Evolutionary conservation across 2,888 invertebrate genomes (phyloP).

Genomic region (Nephrotoma appendiculata): DNA sequence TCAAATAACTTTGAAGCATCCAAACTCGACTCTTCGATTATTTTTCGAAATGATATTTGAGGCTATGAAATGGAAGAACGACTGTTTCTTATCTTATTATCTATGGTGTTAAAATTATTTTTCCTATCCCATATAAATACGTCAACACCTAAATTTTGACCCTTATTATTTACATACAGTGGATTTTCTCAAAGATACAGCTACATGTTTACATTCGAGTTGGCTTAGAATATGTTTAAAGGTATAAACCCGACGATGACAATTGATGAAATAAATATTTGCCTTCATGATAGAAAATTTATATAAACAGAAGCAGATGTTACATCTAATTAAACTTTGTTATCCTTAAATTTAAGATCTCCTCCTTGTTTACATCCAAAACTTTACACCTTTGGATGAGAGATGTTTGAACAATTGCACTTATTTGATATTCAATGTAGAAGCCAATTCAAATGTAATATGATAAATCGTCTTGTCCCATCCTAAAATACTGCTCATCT

Average conservation of each 20-base stretch:
- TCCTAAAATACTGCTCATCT: too few species aligned
- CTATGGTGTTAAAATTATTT: too few species aligned
- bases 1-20: too few species aligned
- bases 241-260: not conserved
- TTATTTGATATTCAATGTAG: not conserved
- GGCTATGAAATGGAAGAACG: too few species aligned
- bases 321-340: not conserved
- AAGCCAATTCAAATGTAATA: not conserved
- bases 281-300: not conserved
- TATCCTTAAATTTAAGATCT: not conserved
- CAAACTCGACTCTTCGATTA: too few species aligned
- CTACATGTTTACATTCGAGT: not conserved
- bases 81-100: too few species aligned
- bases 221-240: not conserved
- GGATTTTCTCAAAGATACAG: not conserved
- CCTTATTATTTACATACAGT: not conserved
- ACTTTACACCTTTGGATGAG: not conserved
- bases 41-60: too few species aligned
- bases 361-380: not conserved
- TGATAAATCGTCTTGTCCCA: not conserved
- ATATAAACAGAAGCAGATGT: not conserved
- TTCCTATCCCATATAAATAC: not conserved
- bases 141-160: not conserved
- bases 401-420: not conserved
- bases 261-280: not conserved